Percentiles rank a stretch among this genome's conserved stretches.
Conservation (phyloP, 2,888 invertebrate species). For the Elmis aenea region DNA sequence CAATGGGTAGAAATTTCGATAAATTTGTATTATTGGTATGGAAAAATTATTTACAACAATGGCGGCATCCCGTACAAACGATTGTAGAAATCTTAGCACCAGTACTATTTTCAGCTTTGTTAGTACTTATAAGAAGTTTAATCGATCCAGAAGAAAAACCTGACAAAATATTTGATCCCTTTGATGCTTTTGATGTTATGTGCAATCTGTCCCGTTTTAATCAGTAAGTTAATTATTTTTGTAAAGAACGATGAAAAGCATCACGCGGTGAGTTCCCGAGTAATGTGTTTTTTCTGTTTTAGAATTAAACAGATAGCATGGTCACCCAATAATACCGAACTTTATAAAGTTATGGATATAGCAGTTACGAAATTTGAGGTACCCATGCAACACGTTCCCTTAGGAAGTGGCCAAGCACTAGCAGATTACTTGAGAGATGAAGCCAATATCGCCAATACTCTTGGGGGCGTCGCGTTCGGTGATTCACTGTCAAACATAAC, state of each 20-base stretch:
- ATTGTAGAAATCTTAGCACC: slow-evolving; percentile 61
- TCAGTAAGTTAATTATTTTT: background rate
- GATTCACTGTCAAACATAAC: too few species aligned
- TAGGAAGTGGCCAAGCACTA: slow-evolving; percentile 5
- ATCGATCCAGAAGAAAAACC: slow-evolving; percentile 53
- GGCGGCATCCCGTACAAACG: slow-evolving; percentile 63
- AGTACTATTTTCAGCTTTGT: slow-evolving; percentile 58
- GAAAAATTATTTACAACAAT: slow-evolving; percentile 77
- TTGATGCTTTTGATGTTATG: background rate
- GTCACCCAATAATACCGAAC: slow-evolving; percentile 8
- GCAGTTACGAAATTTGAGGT: slow-evolving; percentile 4
- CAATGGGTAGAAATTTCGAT: slow-evolving; percentile 10
- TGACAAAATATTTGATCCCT: background rate
- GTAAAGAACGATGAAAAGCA: background rate
- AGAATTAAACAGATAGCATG: slow-evolving; percentile 13
- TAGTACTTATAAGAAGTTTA: slow-evolving; percentile 65
- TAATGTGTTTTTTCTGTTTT: too few species aligned
- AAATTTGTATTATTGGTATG: slow-evolving; percentile 67
- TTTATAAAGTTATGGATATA: slow-evolving; percentile 12
- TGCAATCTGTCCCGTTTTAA: too few species aligned
- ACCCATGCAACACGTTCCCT: slow-evolving; percentile 1
- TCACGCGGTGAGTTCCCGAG: too few species aligned
- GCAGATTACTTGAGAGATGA: slow-evolving; percentile 8
- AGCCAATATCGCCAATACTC: slow-evolving; percentile 27
- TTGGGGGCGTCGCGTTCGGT: slow-evolving; percentile 59